A percentile compares a stretch with the other conserved stretches of the same genome.
These are phyloP conservation scores for Cryptoleucopteryx plumbea DNA, from an alignment of 2,113 vertebrate genomes.

Conservation along the genomic window DNA sequence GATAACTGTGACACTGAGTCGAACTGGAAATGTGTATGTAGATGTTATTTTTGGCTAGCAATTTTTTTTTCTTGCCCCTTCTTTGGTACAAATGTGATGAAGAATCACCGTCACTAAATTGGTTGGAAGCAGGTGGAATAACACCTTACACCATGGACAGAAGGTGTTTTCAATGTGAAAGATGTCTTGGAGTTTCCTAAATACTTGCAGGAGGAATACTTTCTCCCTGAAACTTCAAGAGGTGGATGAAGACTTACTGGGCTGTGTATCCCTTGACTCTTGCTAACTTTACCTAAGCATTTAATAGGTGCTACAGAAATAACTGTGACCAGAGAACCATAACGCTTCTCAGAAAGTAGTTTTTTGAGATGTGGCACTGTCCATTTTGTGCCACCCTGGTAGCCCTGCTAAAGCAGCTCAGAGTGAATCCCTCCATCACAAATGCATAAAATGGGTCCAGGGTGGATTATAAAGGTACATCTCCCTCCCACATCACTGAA, in stretches of 20 bases:
- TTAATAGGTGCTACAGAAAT: not conserved
- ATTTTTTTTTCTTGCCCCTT: not conserved
- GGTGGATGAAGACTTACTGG: not conserved
- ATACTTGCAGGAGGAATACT: not conserved
- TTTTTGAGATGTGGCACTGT: not conserved
- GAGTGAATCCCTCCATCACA: not conserved
- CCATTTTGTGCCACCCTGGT: not conserved
- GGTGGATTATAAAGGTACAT: not conserved
- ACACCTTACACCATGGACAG: not conserved
- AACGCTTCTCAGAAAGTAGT: not conserved
- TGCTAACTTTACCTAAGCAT: not conserved
- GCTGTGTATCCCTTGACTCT: not conserved
- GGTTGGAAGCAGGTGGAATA: not conserved
- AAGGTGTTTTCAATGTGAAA: not conserved
- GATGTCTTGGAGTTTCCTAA: not conserved
- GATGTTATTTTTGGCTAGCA: not conserved
- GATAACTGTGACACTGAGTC: not conserved
- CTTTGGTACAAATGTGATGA: not conserved
- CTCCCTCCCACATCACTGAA: not conserved
- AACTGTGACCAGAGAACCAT: not conserved
- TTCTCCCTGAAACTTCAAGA: not conserved
- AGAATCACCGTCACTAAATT: not conserved
- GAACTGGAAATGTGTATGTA: not conserved
- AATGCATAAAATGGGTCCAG: not conserved
- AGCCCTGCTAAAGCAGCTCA: not conserved